These are phyloP conservation scores for Carassius auratus DNA, from an alignment of 2,113 vertebrate species.

Conservation along the genomic window DNA sequence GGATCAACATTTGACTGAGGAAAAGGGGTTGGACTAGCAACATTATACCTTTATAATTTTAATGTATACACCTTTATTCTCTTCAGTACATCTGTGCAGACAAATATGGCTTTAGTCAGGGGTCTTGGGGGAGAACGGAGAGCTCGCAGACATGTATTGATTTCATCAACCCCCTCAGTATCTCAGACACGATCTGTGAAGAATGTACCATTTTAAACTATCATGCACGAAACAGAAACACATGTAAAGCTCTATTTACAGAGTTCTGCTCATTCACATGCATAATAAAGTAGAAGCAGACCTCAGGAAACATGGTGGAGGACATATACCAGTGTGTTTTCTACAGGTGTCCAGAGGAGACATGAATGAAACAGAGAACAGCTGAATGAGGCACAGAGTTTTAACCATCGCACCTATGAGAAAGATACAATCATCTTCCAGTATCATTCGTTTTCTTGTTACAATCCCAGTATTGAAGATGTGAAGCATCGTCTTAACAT, in stretches of 20 bases:
- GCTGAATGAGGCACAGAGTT: slow-evolving; percentile 37
- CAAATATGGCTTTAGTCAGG: slow-evolving; percentile 74
- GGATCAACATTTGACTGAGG: slow-evolving; percentile 46
- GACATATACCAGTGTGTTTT: slow-evolving; percentile 5
- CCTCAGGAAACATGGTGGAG: slow-evolving; percentile 19
- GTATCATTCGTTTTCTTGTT: not conserved
- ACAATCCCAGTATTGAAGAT: not conserved
- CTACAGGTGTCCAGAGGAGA: slow-evolving; percentile 66
- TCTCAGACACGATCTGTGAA: slow-evolving; percentile 62
- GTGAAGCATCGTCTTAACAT: slow-evolving; percentile 10
- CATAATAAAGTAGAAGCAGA: slow-evolving; percentile 52
- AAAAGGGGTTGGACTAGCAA: slow-evolving; percentile 38
- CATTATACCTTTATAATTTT: slow-evolving; percentile 47
- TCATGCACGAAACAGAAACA: slow-evolving; percentile 67
- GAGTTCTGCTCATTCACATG: slow-evolving; percentile 66
- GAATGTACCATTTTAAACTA: slow-evolving; percentile 59
- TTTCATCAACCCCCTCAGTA: slow-evolving; percentile 48
- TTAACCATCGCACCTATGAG: not conserved
- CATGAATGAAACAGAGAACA: slow-evolving; percentile 17
- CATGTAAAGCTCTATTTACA: slow-evolving; percentile 67
- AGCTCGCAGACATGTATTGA: slow-evolving; percentile 44
- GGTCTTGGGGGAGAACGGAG: slow-evolving; percentile 58
- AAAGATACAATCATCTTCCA: not conserved
- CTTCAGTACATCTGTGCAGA: slow-evolving; percentile 62
- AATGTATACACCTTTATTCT: slow-evolving; percentile 40